Conservation (phyloP, 2,888 invertebrate species). For the Catocala fraxini region DNA sequence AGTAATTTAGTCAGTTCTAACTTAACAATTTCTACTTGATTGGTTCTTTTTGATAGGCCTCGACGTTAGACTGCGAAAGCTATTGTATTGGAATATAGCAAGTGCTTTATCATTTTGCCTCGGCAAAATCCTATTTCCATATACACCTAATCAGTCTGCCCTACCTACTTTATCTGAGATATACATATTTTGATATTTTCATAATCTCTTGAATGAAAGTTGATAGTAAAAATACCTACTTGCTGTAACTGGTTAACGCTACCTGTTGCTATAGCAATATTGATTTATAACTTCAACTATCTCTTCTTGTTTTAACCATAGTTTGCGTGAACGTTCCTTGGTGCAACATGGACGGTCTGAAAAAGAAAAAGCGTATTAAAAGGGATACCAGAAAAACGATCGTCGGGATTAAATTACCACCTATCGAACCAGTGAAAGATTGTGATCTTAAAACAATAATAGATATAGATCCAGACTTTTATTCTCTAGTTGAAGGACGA, state of each 20-base stretch:
- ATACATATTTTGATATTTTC: no score
- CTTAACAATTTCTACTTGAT: no score
- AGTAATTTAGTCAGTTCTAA: no score
- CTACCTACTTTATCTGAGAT: no score
- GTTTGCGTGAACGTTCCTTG: conserved; percentile 4
- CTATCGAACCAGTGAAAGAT: conserved; percentile 66
- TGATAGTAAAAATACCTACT: conserved; percentile 3
- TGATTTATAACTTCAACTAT: conserved; percentile 48
- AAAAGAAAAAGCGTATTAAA: conserved; percentile 62
- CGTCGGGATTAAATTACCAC: conserved; percentile 75
- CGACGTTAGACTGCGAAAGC: no score
- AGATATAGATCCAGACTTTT: conserved; percentile 90
- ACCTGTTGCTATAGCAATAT: conserved; percentile 73
- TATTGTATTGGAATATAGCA: no score
- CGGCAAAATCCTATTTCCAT: no score
- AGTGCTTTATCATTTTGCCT: no score
- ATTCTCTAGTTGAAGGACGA: conserved; percentile 87
- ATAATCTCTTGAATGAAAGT: neutral
- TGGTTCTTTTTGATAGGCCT: no score
- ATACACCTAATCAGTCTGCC: no score
- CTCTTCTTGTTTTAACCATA: conserved; percentile 12
- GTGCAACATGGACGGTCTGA: conserved; percentile 37
- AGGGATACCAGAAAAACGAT: conserved; percentile 64
- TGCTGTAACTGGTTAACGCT: neutral
- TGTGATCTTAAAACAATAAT: conserved; percentile 82